These are phyloP conservation scores for Ceramica pisi DNA, from an alignment of 2,888 invertebrate genomes.

Conservation along the genomic window DNA sequence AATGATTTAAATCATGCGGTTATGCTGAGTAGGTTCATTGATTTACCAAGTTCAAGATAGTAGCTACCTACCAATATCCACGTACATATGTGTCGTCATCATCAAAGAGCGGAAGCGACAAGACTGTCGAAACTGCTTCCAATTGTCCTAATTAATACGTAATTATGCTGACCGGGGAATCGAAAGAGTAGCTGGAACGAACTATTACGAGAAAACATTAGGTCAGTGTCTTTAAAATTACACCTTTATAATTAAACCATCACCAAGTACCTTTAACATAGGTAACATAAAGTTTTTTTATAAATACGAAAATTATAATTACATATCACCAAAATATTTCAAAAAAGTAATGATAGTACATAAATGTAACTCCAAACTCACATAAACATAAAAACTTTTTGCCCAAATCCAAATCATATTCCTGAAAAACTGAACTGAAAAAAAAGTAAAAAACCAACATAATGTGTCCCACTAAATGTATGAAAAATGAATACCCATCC, in stretches of 20 bases:
- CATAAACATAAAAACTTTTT: not conserved
- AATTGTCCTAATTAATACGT: slow-evolving; percentile 74
- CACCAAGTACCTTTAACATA: slow-evolving; percentile 3
- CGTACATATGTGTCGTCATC: slow-evolving; percentile 16
- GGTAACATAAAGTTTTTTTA: not conserved
- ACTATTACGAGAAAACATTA: slow-evolving; percentile 46
- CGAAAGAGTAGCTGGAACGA: slow-evolving; percentile 52
- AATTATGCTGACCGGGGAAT: slow-evolving; percentile 68
- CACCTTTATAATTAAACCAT: slow-evolving; percentile 12
- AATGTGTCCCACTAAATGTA: not conserved
- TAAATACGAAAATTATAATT: not conserved
- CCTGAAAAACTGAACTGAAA: not conserved
- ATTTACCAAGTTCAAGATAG: not conserved
- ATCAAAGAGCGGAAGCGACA: slow-evolving; percentile 73
- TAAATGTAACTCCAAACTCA: not conserved
- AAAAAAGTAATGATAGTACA: not conserved
- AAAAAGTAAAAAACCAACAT: slow-evolving; percentile 1
- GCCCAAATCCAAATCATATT: not conserved
- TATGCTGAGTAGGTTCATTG: not conserved
- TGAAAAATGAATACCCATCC: not conserved
- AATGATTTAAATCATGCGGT: no score
- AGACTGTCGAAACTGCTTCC: slow-evolving; percentile 69
- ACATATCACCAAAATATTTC: not conserved
- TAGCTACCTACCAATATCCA: not conserved
- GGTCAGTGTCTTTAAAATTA: not conserved